Base-by-base conservation (phyloP, 1,140 invertebrate genomes). In the Planococcus citri region DNA sequence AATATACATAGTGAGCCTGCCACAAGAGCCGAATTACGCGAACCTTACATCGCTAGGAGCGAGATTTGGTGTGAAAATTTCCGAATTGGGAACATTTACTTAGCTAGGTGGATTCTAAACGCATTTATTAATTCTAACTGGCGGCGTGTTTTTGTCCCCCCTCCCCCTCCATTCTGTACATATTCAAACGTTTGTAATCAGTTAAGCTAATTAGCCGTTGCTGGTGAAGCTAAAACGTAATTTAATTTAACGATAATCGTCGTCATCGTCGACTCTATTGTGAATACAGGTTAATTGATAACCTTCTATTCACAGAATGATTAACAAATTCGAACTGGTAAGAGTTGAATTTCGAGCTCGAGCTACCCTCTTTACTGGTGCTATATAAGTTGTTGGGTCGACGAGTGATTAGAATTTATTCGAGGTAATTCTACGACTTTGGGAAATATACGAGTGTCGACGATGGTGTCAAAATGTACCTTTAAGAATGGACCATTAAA, bases 31-130 rank as follows among this genome's bases (percentile, higher is more conserved):
- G 41, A 20, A 17, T 14, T 51, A 51, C 41, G 41, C n/a, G 29
- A 33, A 33, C 3, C 29, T 33, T n/a, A n/a, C 29, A 12, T 9
- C 41, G 41, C 41, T 20, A 17, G 41, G 6, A 51, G 41, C 41
- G n/a, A 51, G 41, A 20, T 51, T 51, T 51, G 41, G 41, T 51
- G 41, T 51, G 41, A 51, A 33, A 33, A 51, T 51, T 51, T 51
- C 6, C n/a, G n/a, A 51, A 51, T 51, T 51, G 17, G 17, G 17
- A 51, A 51, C 29, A 33, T 33, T 51, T 17, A 20, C n/a, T n/a
- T n/a, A n/a, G n/a, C n/a, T n/a, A n/a, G 29, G 4, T 33, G 12
- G 29, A 33, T 33, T 20, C 41, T 4, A 51, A 17, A 51, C 41
- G 41, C 41, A 51, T 51, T 20, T 9, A 51, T 51, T 51, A 51